Evolutionary conservation across 1,140 invertebrate genomes (phyloP).

Genomic region (Monomorium pharaonis): DNA sequence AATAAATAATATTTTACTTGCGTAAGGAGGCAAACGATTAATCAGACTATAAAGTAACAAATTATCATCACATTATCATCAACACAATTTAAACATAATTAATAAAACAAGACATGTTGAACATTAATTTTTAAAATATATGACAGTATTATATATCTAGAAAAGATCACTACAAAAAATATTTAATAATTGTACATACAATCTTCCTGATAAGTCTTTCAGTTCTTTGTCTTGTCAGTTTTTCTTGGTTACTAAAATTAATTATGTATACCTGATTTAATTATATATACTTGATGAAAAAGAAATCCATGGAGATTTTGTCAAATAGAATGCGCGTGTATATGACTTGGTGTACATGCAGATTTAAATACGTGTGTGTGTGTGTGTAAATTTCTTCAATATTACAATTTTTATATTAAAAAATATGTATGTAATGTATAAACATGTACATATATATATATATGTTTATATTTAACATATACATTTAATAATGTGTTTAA

Average conservation of each 20-base stretch:
- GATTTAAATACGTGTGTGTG: not conserved
- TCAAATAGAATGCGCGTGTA: slow-evolving; percentile 9
- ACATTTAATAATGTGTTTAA: not conserved
- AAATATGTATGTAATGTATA: not conserved
- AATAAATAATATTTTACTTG: slow-evolving; percentile 31
- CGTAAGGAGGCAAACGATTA: not conserved
- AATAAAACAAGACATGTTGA: slow-evolving; percentile 45
- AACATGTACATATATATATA: not conserved
- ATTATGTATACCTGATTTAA: slow-evolving; percentile 45
- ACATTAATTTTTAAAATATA: slow-evolving; percentile 39
- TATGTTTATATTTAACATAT: not conserved
- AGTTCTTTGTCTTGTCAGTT: slow-evolving; percentile 65
- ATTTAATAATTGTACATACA: slow-evolving; percentile 42
- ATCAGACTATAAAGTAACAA: slow-evolving; percentile 36
- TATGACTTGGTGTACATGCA: slow-evolving; percentile 15
- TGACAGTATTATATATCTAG: slow-evolving; percentile 24
- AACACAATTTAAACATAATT: slow-evolving; percentile 19
- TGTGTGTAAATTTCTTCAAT: no score
- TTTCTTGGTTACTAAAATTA: slow-evolving; percentile 49
- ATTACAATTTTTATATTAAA: not conserved
- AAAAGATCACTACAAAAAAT: slow-evolving; percentile 39
- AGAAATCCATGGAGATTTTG: slow-evolving; percentile 1
- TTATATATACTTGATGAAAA: slow-evolving; percentile 20
- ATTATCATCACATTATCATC: not conserved
- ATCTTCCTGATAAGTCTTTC: slow-evolving; percentile 43